These are phyloP conservation scores for Drosophila neoperkinsi DNA, from an alignment of 2,888 invertebrate genomes.

Conservation along the genomic window DNA sequence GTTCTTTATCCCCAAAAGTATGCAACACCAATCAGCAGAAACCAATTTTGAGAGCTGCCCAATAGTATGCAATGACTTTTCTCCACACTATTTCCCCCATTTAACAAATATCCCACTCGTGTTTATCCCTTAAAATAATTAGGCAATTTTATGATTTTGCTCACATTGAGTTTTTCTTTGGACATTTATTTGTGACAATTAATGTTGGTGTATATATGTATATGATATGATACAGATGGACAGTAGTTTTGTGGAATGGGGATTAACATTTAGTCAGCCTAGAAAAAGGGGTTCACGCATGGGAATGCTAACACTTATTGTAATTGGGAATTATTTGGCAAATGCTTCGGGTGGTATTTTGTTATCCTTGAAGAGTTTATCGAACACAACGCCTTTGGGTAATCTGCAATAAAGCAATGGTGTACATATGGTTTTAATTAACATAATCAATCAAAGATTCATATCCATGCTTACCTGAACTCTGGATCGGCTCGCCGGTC, in stretches of 20 bases:
- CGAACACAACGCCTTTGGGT: conserved; percentile 92
- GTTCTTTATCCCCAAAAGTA: not conserved
- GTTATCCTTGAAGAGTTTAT: conserved; percentile 91
- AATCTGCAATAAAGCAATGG: conserved; percentile 84
- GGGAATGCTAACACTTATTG: conserved; percentile 1
- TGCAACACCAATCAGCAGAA: fast-evolving
- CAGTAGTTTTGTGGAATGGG: not conserved
- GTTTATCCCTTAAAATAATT: not conserved
- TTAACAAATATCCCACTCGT: not conserved
- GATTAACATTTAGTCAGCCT: not conserved
- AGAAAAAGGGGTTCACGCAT: not conserved
- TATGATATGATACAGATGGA: not conserved
- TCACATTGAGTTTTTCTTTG: not conserved
- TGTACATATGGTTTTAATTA: too few relatives aligned
- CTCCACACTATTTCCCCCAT: not conserved
- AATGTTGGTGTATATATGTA: not conserved
- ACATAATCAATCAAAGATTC: too few relatives aligned
- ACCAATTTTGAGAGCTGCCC: not conserved
- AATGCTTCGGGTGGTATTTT: conserved; percentile 94
- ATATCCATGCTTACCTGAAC: conserved; percentile 86
- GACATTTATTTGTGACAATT: not conserved
- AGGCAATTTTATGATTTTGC: not conserved
- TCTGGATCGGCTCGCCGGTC: conserved; percentile 88
- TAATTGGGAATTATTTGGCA: conserved; percentile 87
- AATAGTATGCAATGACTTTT: not conserved